phyloP scores from a whole-genome alignment of 2,113 vertebrate species.

The Numenius arquata region DNA sequence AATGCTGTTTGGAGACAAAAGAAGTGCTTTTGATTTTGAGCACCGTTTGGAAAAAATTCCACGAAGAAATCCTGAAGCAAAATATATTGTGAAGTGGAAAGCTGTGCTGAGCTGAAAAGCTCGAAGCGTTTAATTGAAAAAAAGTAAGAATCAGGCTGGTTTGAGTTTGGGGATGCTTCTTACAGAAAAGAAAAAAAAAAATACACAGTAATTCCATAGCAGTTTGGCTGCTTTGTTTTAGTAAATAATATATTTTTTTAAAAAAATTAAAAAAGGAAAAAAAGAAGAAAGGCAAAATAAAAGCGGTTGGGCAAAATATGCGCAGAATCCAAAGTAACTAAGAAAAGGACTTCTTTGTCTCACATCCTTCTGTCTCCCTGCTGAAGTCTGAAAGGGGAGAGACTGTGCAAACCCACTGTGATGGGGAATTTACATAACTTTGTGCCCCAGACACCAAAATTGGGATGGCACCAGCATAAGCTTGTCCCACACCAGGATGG shows the following conservation, averaged over 20 bases:
- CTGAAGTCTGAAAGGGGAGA: not conserved
- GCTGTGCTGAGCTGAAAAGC: fast-evolving
- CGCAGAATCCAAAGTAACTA: not conserved
- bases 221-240: not conserved
- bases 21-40: not conserved
- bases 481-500: not conserved
- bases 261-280: too few species aligned
- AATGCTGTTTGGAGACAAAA: not conserved
- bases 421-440: not conserved
- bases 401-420: not conserved
- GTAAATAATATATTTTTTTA: not conserved
- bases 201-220: not conserved
- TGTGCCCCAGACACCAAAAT: not conserved
- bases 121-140: not conserved
- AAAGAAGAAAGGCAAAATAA: not conserved
- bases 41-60: not conserved
- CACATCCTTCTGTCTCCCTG: not conserved
- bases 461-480: not conserved
- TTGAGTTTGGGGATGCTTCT: not conserved
- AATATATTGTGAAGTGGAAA: not conserved
- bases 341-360: not conserved
- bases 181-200: not conserved
- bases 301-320: fast-evolving
- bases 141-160: not conserved
- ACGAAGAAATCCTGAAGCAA: not conserved